Evolutionary conservation across 2,113 vertebrate genomes (phyloP).

Genomic region (Python bivittatus): DNA sequence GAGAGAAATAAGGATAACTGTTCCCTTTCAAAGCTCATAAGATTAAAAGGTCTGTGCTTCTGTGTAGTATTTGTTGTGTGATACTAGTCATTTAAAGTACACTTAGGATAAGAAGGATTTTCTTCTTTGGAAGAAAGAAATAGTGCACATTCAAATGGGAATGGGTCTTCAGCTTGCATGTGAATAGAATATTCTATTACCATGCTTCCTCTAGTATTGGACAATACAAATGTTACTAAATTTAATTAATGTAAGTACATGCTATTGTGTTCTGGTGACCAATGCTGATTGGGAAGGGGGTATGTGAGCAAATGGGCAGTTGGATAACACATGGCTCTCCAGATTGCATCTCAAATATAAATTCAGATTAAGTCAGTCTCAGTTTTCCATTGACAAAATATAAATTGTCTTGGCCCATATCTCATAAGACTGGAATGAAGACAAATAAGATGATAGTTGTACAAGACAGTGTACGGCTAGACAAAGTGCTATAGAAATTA

Average conservation of each 20-base stretch:
- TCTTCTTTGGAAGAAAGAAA: not conserved
- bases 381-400: not conserved
- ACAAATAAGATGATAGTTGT: not conserved
- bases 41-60: not conserved
- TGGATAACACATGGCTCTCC: not conserved
- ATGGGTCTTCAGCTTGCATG: not conserved
- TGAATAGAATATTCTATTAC: not conserved
- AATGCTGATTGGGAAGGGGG: slow-evolving; percentile 10
- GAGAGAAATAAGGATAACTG: not conserved
- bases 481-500: not conserved
- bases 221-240: not conserved
- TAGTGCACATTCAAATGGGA: not conserved
- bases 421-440: not conserved
- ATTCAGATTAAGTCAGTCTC: not conserved
- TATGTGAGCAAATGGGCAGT: not conserved
- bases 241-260: too few species aligned
- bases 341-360: not conserved
- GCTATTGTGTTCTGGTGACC: not conserved
- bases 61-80: not conserved
- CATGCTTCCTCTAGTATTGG: not conserved
- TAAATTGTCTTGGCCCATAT: not conserved
- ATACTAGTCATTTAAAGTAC: not conserved
- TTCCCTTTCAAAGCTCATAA: not conserved
- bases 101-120: not conserved
- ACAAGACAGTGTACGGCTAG: not conserved